Evolutionary conservation across 2,797 vertebrate genomes (phyloP).

Genomic region (Rhabdophis nuchalis): DNA sequence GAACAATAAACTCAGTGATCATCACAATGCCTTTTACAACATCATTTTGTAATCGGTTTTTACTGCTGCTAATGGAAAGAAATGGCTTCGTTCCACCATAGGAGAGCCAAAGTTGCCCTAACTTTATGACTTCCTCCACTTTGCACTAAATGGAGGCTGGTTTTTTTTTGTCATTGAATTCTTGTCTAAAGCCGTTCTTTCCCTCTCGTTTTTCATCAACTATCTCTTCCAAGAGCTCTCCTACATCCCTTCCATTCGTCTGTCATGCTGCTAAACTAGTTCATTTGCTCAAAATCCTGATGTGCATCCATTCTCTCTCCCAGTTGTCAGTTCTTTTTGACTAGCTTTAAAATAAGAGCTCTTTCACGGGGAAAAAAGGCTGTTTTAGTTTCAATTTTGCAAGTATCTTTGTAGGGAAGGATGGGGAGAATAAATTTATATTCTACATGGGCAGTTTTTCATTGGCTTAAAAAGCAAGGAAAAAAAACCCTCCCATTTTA

Average conservation of each 20-base stretch:
- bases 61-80: background rate
- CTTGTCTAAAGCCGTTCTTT: slow-evolving; percentile 20
- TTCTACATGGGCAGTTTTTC: background rate
- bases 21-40: background rate
- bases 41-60: background rate
- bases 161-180: slow-evolving; percentile 16
- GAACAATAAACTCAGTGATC: background rate
- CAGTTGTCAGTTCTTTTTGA: background rate
- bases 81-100: background rate
- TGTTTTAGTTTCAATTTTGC: background rate
- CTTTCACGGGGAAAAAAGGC: background rate
- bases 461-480: background rate
- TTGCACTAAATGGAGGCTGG: slow-evolving; percentile 4
- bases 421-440: background rate
- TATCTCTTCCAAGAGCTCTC: slow-evolving; percentile 13
- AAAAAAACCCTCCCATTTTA: background rate
- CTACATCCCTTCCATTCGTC: slow-evolving; percentile 12
- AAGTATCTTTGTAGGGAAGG: background rate
- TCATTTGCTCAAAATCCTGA: slow-evolving; percentile 26
- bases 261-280: slow-evolving; percentile 22
- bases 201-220: slow-evolving; percentile 18
- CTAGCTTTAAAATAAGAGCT: background rate
- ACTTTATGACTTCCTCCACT: slow-evolving; percentile 12
- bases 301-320: slow-evolving; percentile 15
- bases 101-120: slow-evolving; percentile 20